A percentile compares a stretch with the other conserved stretches of the same genome.
Evolutionary conservation across 2,888 invertebrate genomes (phyloP).

Genomic region (Sminthurinus aureus): DNA sequence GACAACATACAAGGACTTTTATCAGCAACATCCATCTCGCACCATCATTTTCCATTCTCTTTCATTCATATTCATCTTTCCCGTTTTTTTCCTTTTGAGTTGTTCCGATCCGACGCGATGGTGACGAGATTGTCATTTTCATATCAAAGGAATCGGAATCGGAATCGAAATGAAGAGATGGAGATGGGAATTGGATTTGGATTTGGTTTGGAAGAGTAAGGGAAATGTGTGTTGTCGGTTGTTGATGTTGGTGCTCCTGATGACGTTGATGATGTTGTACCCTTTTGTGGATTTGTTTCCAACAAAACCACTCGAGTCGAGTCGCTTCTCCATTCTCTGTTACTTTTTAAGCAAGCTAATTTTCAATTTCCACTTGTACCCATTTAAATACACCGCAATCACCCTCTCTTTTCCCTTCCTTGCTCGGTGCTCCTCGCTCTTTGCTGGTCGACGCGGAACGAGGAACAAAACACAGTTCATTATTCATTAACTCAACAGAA

Average conservation of each 20-base stretch:
- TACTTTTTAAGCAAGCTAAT: neutral
- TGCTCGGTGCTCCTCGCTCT: neutral
- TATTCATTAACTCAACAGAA: neutral
- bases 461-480: no score
- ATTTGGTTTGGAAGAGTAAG: no score
- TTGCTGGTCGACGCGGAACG: no score
- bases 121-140: neutral
- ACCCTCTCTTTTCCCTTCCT: neutral
- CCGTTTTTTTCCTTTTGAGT: neutral
- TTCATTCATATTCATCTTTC: constrained; percentile 2
- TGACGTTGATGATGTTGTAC: neutral
- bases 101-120: neutral
- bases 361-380: neutral
- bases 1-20: neutral
- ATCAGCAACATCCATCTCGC: neutral
- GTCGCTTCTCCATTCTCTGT: neutral
- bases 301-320: neutral
- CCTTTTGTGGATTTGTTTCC: neutral
- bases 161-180: neutral
- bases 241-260: no score
- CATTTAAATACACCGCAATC: neutral
- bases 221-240: no score
- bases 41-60: neutral
- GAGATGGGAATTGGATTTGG: neutral
- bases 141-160: neutral